Evolutionary conservation across 2,888 invertebrate genomes (phyloP).

Genomic region (Macropis europaea): DNA sequence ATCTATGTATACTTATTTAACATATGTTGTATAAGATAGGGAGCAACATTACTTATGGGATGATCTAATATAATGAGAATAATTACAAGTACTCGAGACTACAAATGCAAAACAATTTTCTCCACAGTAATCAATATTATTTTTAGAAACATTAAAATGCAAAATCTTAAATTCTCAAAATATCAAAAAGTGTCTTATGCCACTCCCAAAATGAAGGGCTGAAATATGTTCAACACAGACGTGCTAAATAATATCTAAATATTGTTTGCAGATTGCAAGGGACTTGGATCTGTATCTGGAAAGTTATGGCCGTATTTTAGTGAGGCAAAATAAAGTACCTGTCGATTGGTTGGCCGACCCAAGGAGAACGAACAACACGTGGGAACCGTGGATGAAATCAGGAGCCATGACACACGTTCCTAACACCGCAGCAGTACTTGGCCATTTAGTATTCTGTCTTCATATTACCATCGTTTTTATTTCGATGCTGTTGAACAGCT

Average conservation of each 20-base stretch:
- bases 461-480: conserved; percentile 53
- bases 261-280: conserved; percentile 63
- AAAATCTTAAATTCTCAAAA: background rate
- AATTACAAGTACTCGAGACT: no score
- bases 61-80: no score
- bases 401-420: conserved; percentile 56
- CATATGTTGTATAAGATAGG: no score
- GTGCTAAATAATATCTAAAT: background rate
- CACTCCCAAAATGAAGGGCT: no score
- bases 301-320: conserved; percentile 64
- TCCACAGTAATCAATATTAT: background rate
- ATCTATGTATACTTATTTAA: no score
- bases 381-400: conserved; percentile 84
- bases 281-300: conserved; percentile 69
- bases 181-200: no score
- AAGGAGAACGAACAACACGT: conserved; percentile 85
- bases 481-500: background rate
- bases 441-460: conserved; percentile 61
- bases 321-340: conserved; percentile 64
- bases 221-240: no score
- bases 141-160: background rate
- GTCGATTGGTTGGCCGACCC: conserved; percentile 84
- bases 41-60: no score
- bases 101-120: no score
- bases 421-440: conserved; percentile 61